Percentiles rank a stretch among this genome's conserved stretches.
Conservation (phyloP, 2,113 vertebrate species). For the Columba livia region DNA sequence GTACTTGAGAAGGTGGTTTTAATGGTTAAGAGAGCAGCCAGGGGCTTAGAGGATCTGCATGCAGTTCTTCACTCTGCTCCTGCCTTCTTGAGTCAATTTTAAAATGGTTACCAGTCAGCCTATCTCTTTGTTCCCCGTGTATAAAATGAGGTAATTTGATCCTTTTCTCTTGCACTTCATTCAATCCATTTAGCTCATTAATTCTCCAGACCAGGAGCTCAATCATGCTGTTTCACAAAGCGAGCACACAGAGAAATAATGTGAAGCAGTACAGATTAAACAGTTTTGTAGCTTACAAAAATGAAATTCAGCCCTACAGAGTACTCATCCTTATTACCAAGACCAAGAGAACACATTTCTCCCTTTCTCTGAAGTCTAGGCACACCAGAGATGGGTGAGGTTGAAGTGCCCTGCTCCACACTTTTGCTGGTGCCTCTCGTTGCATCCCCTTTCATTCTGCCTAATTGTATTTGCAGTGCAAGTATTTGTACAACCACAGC, state of each 20-base stretch:
- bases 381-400: neutral
- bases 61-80: neutral
- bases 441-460: neutral
- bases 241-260: neutral
- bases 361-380: neutral
- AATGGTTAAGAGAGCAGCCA: neutral
- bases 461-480: conserved; percentile 8
- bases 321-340: neutral
- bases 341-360: neutral
- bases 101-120: neutral
- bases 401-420: neutral
- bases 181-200: neutral
- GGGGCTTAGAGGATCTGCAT: neutral
- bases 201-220: neutral
- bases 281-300: neutral
- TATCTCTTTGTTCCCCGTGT: neutral
- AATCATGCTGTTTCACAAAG: neutral
- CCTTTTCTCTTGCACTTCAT: neutral
- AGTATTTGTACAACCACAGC: conserved; percentile 11
- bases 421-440: neutral
- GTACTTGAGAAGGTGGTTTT: neutral
- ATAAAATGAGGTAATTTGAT: neutral
- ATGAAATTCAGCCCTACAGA: neutral
- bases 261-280: neutral
- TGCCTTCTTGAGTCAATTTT: neutral